Conservation (phyloP, 35 echinoderm and acorn worm genomes). For the Chiridota heheva region DNA sequence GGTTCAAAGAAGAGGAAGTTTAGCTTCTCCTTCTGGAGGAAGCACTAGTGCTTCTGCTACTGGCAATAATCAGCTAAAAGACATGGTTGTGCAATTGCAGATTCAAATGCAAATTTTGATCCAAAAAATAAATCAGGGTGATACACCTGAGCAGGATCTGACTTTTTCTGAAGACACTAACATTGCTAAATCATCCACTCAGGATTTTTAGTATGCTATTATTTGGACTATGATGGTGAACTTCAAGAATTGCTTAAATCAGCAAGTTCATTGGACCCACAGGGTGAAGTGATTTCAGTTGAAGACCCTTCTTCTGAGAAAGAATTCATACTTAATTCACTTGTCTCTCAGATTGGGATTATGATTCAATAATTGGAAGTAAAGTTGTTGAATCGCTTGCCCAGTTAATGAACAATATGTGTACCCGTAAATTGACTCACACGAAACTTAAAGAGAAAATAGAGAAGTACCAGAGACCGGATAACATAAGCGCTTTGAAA, state of each 20-base stretch:
- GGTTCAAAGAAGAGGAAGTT: not conserved
- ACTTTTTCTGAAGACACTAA: not conserved
- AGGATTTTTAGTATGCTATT: not conserved
- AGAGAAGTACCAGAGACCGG: conserved; percentile 18
- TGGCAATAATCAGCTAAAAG: not conserved
- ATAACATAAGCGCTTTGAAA: conserved; percentile 5
- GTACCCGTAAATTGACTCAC: conserved; percentile 10
- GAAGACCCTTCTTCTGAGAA: not conserved
- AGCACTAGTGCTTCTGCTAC: not conserved
- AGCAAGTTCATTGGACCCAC: conserved; percentile 17
- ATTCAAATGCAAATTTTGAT: conserved; percentile 37
- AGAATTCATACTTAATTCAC: conserved; percentile 2
- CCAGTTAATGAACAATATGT: conserved; percentile 19
- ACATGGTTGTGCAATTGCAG: conserved; percentile 34
- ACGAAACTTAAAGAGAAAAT: conserved; percentile 25
- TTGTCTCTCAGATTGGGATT: conserved; percentile 14
- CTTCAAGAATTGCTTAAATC: conserved; percentile 25
- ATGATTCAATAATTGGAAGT: not conserved
- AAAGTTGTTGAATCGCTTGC: conserved; percentile 23
- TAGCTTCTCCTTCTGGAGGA: not conserved
- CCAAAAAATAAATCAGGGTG: conserved; percentile 35
- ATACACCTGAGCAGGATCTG: conserved; percentile 3
- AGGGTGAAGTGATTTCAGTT: not conserved
- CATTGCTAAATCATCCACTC: not conserved
- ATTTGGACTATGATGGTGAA: conserved; percentile 31